A percentile compares a stretch with the other conserved stretches of the same genome.
These are phyloP conservation scores for Tenodera sinensis DNA, from an alignment of 2,888 invertebrate species.

Conservation along the genomic window DNA sequence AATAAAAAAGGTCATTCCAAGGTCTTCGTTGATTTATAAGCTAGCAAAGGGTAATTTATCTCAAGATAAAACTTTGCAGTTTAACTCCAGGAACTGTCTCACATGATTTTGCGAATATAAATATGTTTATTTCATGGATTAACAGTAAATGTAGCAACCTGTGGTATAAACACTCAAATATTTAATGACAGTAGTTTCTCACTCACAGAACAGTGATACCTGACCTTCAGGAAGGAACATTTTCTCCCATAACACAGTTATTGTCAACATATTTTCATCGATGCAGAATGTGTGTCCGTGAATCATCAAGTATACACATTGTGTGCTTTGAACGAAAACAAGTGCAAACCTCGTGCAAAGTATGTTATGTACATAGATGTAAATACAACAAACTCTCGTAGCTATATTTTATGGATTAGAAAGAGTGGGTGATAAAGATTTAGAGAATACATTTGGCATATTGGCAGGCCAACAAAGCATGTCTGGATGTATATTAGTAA, in stretches of 20 bases:
- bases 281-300: not conserved
- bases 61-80: not conserved
- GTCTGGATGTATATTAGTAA: not conserved
- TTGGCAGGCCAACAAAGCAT: not conserved
- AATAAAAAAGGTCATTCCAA: not conserved
- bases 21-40: not conserved
- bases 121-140: not conserved
- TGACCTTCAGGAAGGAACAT: not conserved
- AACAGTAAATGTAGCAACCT: not conserved
- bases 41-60: not conserved
- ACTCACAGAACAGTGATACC: too few species aligned
- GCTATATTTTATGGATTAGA: conserved; percentile 33
- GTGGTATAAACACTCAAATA: not conserved
- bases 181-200: too few species aligned
- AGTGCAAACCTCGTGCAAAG: not conserved
- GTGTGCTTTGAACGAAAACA: not conserved
- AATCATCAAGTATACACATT: not conserved
- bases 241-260: not conserved
- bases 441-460: not conserved
- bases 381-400: conserved; percentile 30
- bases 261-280: not conserved
- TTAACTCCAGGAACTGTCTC: too few species aligned
- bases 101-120: not conserved
- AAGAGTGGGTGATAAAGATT: not conserved
- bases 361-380: not conserved